Percentiles rank a stretch among this genome's conserved stretches.
Conservation (phyloP, 2,113 vertebrate species). For the Strix uralensis region DNA sequence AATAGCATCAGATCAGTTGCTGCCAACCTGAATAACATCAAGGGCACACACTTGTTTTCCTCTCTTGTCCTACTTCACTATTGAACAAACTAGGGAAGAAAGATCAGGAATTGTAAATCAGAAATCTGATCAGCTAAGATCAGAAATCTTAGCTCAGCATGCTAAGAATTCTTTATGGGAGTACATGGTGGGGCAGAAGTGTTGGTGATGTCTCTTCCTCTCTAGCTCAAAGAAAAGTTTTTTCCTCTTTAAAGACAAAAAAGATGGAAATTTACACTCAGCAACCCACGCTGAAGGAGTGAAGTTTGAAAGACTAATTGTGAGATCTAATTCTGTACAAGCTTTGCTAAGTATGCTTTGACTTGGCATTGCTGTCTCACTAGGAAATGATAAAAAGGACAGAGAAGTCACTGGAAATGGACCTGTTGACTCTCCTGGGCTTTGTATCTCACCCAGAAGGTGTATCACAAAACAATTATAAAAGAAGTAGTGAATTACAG, state of each 20-base stretch:
- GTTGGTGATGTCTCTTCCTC: background rate
- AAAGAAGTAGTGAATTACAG: background rate
- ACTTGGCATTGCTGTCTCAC: background rate
- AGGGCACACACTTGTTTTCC: background rate
- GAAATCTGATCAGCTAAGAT: too few relatives aligned
- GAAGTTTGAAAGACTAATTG: background rate
- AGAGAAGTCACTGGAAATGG: background rate
- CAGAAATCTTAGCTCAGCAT: background rate
- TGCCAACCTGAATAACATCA: constrained; percentile 58
- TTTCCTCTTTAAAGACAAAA: background rate
- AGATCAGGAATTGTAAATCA: background rate
- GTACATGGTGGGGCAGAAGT: background rate
- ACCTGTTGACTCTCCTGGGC: constrained; percentile 3
- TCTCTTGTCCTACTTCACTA: background rate
- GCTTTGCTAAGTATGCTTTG: background rate
- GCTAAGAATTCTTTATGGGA: background rate
- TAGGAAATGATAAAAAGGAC: background rate
- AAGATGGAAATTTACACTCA: background rate
- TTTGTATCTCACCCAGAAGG: background rate
- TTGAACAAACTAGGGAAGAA: background rate
- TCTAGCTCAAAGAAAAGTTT: background rate
- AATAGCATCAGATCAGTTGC: background rate
- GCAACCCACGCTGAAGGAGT: background rate
- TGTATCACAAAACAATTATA: constrained; percentile 7
- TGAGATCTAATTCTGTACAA: background rate